A percentile compares a stretch with the other conserved stretches of the same genome.
phyloP scores from a whole-genome alignment of 2,888 invertebrate species.

The Peribatodes rhomboidaria region DNA sequence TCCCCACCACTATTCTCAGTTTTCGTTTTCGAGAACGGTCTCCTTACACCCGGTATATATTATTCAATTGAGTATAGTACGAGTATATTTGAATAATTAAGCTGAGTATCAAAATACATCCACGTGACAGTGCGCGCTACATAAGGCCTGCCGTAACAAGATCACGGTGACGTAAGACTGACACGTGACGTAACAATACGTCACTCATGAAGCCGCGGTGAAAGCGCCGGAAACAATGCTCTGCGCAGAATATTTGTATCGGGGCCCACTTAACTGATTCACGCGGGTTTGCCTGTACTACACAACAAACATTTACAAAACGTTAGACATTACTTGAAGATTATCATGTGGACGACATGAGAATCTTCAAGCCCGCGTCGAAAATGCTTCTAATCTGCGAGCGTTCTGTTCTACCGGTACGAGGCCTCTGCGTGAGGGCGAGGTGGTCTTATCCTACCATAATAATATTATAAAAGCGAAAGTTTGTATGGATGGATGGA shows the following conservation, averaged over 20 bases:
- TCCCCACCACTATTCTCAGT: too few relatives aligned
- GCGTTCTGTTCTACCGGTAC: too few relatives aligned
- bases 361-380: too few relatives aligned
- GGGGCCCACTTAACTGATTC: neutral
- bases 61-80: neutral
- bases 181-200: conserved; percentile 27
- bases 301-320: neutral
- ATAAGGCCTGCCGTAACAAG: neutral
- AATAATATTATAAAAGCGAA: too few relatives aligned
- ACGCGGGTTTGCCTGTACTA: neutral
- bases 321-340: too few relatives aligned
- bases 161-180: conserved; percentile 21
- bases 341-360: neutral
- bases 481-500: too few relatives aligned
- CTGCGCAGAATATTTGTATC: conserved; percentile 1
- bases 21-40: too few relatives aligned
- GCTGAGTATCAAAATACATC: neutral
- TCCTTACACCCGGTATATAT: too few relatives aligned
- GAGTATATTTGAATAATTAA: conserved; percentile 3
- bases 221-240: conserved; percentile 36
- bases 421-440: too few relatives aligned
- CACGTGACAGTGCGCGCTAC: conserved; percentile 23
- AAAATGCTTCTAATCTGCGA: too few relatives aligned
- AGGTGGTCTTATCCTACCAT: too few relatives aligned
- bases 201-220: conserved; percentile 23